Base-by-base conservation (phyloP, 2,113 vertebrate genomes). In the Tetrao urogallus region DNA sequence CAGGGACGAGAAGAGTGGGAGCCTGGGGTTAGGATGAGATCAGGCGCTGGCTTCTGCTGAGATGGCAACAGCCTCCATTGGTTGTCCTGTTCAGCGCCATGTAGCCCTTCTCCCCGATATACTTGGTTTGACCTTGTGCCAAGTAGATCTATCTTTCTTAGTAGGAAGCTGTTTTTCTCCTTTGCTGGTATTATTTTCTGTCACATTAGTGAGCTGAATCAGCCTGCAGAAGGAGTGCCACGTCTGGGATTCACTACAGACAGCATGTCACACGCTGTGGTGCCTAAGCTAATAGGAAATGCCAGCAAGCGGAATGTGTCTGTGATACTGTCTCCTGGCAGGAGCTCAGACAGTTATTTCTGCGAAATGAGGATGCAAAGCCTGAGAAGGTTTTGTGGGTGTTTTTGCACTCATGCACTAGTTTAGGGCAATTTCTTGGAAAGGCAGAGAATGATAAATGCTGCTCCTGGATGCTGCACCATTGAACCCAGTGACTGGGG, bases 111-210 rank as follows among this genome's bases (percentile, higher is more conserved):
- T 69, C 14, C 16, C 66, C 54, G 16, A 50, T 56, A 0, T 32
- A 34, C 79, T 82, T 73, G 38, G 15, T 47, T 61, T 93, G 54
- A 86, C 48, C 30, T 80, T 42, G 30, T 72, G 30, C 72, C 73
- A 47, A n/a, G 47, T 17, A 78, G 30, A 63, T 73, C 48, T 65
- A 72, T 58, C 30, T 57, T 40, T 52, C 36, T 56, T 36, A 21
- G 52, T 30, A 58, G 40, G 82, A 93, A 79, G 11, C 27, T 11
- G 0, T 6, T 60, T 34, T 16, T 4, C 32, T 1, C 2, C 54
- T 90, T 88, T 70, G 61, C 42, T 32, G 22, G 65, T 38, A 50
- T 88, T 90, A 74, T 90, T 91, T 88, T 76, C 60, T 77, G 66
- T 77, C 72, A n/a, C 72, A 27, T 73, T 34, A 80, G 58, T 73